These are phyloP conservation scores for Ganaspis sp. DNA, from an alignment of 1,140 invertebrate species.

Conservation along the genomic window DNA sequence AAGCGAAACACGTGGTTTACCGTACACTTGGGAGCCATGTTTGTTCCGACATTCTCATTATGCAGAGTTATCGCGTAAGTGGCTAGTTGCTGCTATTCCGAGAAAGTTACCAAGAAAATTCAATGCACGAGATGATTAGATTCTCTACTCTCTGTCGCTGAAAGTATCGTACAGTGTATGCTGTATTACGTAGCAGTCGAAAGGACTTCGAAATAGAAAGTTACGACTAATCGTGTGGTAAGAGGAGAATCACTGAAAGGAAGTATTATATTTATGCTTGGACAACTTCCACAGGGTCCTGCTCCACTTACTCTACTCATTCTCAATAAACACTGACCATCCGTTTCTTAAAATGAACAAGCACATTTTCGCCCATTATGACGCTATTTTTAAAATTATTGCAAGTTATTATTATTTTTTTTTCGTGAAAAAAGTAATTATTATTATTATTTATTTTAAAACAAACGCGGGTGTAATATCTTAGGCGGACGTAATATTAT, in stretches of 20 bases:
- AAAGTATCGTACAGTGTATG: neutral
- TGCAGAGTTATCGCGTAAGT: neutral
- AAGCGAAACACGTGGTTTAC: slow-evolving; percentile 27
- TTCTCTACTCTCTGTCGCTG: neutral
- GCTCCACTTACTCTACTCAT: slow-evolving; percentile 3
- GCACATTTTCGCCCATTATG: neutral
- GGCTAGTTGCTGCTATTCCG: neutral
- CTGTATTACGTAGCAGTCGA: neutral
- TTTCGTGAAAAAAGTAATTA: too few species aligned
- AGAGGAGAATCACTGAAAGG: slow-evolving; percentile 5
- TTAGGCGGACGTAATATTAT: too few species aligned
- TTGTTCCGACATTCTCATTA: slow-evolving; percentile 14
- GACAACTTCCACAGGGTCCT: neutral
- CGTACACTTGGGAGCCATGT: slow-evolving; percentile 18
- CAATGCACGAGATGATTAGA: slow-evolving; percentile 22
- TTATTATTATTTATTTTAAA: too few species aligned
- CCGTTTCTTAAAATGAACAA: neutral
- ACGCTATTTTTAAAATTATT: neutral
- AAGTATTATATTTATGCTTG: neutral
- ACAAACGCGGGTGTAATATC: too few species aligned
- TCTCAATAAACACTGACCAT: neutral
- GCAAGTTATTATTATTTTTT: neutral
- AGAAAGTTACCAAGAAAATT: neutral
- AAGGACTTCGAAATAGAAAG: slow-evolving; percentile 18
- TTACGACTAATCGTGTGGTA: slow-evolving; percentile 1